These are phyloP conservation scores for Cartodere bifasciata DNA, from an alignment of 2,888 invertebrate genomes.

Conservation along the genomic window DNA sequence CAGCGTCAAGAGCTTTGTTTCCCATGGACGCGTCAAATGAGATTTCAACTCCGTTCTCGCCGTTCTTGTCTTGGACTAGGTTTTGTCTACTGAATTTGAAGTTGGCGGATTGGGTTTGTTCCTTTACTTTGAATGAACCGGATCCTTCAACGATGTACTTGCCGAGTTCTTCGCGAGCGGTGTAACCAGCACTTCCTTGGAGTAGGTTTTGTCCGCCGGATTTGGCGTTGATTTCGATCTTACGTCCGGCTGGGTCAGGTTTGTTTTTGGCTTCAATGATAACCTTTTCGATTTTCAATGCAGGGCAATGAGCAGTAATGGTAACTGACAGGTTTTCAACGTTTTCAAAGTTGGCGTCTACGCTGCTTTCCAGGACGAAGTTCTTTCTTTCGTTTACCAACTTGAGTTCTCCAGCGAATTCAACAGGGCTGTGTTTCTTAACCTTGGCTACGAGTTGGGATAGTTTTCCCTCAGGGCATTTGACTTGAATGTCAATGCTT, in stretches of 20 bases:
- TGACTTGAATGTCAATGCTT: conserved; percentile 42
- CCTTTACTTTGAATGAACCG: conserved; percentile 57
- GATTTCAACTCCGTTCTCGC: conserved; percentile 55
- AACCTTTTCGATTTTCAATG: conserved; percentile 51
- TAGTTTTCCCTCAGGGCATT: conserved; percentile 37
- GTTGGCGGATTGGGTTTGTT: conserved; percentile 53
- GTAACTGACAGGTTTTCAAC: conserved; percentile 54
- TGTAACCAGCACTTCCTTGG: conserved; percentile 60
- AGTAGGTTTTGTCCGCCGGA: conserved; percentile 53
- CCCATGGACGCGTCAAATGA: conserved; percentile 58
- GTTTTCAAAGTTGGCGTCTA: conserved; percentile 43
- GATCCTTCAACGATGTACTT: conserved; percentile 64
- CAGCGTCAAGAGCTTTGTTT: conserved; percentile 54
- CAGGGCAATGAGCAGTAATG: conserved; percentile 47
- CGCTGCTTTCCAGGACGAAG: conserved; percentile 39
- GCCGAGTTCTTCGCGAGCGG: conserved; percentile 54
- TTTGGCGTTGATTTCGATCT: conserved; percentile 49
- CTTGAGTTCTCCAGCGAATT: conserved; percentile 44
- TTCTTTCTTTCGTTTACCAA: conserved; percentile 33
- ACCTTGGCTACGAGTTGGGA: conserved; percentile 34
- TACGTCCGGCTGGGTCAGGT: conserved; percentile 43
- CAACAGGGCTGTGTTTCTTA: conserved; percentile 40
- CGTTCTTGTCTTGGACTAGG: conserved; percentile 43
- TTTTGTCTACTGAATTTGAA: conserved; percentile 60
- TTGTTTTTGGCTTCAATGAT: conserved; percentile 51